phyloP scores from a whole-genome alignment of 2,888 invertebrate genomes.

The Zonitis immaculata region DNA sequence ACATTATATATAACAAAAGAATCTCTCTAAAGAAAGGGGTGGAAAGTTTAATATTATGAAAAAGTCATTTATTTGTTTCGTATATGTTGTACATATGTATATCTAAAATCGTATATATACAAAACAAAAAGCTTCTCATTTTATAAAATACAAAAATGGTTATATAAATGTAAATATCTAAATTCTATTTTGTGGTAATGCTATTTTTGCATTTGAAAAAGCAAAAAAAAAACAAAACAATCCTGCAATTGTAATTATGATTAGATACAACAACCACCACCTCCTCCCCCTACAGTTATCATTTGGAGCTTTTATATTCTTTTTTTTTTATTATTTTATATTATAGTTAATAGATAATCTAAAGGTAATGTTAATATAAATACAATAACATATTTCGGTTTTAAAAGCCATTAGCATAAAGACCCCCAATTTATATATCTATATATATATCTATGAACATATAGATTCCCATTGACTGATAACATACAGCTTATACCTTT shows the following conservation, averaged over 20 bases:
- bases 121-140: conserved; percentile 25
- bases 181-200: background rate
- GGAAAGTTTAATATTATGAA: conserved; percentile 8
- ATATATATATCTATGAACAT: conserved; percentile 11
- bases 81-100: too few relatives aligned
- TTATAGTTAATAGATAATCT: background rate
- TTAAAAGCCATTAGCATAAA: conserved; percentile 28
- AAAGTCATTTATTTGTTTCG: conserved; percentile 28
- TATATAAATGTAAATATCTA: too few relatives aligned
- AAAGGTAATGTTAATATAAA: background rate
- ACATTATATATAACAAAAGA: conserved; percentile 19
- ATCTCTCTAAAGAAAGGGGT: conserved; percentile 12
- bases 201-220: background rate
- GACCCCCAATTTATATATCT: conserved; percentile 10
- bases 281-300: too few relatives aligned
- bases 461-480: conserved; percentile 26
- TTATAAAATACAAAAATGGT: background rate
- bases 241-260: background rate
- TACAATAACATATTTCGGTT: background rate
- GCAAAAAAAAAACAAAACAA: background rate
- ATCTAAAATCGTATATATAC: conserved; percentile 23
- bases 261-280: background rate
- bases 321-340: background rate
- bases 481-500: conserved; percentile 28
- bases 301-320: background rate